Conservation (phyloP, 2,888 invertebrate species). For the Sphinx pinastri region DNA sequence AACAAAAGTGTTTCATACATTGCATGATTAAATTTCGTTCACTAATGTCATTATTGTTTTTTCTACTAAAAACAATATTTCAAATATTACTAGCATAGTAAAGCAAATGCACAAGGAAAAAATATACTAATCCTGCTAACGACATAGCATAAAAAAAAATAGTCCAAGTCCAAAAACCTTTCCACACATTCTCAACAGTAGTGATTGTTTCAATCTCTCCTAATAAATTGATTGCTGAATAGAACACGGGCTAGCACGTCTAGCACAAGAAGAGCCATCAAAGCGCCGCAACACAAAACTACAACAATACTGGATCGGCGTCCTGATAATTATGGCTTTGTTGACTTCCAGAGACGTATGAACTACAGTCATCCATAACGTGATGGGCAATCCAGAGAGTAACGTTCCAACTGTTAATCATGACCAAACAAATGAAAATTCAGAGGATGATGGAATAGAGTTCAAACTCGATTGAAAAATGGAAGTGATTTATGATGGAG, state of each 20-base stretch:
- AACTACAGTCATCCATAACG: slow-evolving; percentile 60
- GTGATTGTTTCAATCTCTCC: background rate
- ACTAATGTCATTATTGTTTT: no score
- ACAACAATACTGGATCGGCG: slow-evolving; percentile 30
- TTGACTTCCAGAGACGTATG: slow-evolving; percentile 54
- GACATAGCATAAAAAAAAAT: no score
- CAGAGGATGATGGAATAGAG: slow-evolving; percentile 34
- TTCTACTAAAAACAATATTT: no score
- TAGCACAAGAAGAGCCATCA: background rate
- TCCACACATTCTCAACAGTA: background rate
- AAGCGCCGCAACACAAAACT: slow-evolving; percentile 25
- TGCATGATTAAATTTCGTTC: no score
- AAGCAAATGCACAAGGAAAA: no score
- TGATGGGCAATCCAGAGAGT: slow-evolving; percentile 32
- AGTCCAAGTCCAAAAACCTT: no score
- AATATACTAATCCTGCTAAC: no score
- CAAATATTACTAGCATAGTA: no score
- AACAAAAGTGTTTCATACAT: no score
- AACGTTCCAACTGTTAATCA: slow-evolving; percentile 30
- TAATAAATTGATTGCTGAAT: background rate
- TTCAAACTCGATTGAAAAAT: slow-evolving; percentile 37
- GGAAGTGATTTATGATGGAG: slow-evolving; percentile 34
- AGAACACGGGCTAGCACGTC: background rate
- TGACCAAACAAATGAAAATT: slow-evolving; percentile 26
- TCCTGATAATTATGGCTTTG: slow-evolving; percentile 47